Base-by-base conservation (phyloP, 2,113 vertebrate genomes). In the Aldabrachelys gigantea region DNA sequence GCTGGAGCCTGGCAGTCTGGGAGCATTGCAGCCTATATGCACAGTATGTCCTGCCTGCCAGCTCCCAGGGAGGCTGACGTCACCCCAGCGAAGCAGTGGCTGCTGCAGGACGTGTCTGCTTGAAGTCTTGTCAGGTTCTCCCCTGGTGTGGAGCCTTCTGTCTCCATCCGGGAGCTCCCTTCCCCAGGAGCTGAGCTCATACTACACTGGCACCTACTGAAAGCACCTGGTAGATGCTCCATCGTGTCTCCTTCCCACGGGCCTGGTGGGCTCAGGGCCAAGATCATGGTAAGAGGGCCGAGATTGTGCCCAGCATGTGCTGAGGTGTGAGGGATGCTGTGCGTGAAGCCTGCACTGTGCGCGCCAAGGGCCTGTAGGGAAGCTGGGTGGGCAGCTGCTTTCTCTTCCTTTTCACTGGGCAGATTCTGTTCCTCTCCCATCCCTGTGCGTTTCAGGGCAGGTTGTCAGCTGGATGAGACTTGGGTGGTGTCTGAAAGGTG, bases 31-130 rank as follows among this genome's bases (percentile, higher is more conserved):
- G 85, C 81, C 89, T 0, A 84, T 90, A 47, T 82, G 96, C 93
- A n/a, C 91, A 6, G 94, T 96, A 1, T 80, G 86, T 95, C 91
- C 94, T 84, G 97, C 93, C 94, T 84, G 92, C 92, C 92, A 76
- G 95, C 93, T n/a, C 96, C 88, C 81, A 87, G 50, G 25, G 92
- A 80, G 93, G 87, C 94, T 97, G 91, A 97, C 91, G 92, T 98
- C 96, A 97, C 25, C 93, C 62, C 0, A 5, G 89, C 89, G 93
- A 44, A 95, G 88, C 89, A 5, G 90, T 12, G 89, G 56, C 93
- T 96, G 96, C 94, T 96, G 96, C 96, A 95, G 95, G 94, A 94
- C 44, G 69, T 84, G 91, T 49, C 92, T 80, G 90, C 90, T 44
- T 16, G 78, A 62, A 76, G 82, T 94, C 84, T 92, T 94, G 96